Evolutionary conservation across 2,888 invertebrate genomes (phyloP).

Genomic region (Amorpha juglandis): DNA sequence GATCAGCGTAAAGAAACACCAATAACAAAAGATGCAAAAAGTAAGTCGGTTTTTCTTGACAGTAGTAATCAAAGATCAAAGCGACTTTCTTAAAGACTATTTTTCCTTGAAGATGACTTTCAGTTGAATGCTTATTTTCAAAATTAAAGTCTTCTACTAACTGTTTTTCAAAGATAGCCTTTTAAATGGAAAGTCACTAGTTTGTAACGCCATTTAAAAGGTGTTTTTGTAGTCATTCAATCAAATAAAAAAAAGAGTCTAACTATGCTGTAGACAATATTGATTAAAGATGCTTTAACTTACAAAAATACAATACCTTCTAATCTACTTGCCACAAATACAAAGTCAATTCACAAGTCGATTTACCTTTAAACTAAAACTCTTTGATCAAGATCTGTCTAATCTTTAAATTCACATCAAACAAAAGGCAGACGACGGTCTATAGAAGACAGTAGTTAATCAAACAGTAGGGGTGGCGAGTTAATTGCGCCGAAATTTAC

Average conservation of each 20-base stretch:
- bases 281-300: too few species aligned
- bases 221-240: too few species aligned
- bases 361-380: neutral
- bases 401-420: constrained; percentile 5
- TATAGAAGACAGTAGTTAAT: constrained; percentile 45
- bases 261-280: too few species aligned
- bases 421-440: neutral
- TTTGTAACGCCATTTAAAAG: neutral
- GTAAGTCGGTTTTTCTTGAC: neutral
- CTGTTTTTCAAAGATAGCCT: neutral
- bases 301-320: too few species aligned
- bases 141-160: neutral
- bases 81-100: neutral
- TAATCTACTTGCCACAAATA: neutral
- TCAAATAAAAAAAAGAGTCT: too few species aligned
- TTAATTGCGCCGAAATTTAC: constrained; percentile 59
- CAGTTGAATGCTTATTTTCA: constrained; percentile 6
- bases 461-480: constrained; percentile 52
- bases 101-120: neutral
- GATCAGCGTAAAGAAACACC: neutral
- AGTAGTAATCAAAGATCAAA: neutral
- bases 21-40: neutral
- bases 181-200: neutral
- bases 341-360: neutral
- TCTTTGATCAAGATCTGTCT: neutral